phyloP scores from a whole-genome alignment of 2,888 invertebrate genomes.

The Ganaspis brasiliensis region DNA sequence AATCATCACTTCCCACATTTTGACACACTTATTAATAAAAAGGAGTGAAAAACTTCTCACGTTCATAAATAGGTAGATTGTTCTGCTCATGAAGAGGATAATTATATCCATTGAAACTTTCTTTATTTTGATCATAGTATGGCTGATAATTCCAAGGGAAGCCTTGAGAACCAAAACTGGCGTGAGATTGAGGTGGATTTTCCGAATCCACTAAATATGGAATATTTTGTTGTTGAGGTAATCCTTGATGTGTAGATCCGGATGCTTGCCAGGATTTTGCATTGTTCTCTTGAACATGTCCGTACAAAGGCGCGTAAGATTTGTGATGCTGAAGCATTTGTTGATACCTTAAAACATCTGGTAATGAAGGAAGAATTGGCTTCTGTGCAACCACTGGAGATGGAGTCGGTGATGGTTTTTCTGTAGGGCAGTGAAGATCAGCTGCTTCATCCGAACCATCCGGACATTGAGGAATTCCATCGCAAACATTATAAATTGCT shows the following conservation, averaged over 20 bases:
- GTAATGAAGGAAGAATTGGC: constrained; percentile 61
- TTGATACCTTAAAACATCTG: constrained; percentile 71
- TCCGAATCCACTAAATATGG: constrained; percentile 69
- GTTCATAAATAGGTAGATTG: constrained; percentile 70
- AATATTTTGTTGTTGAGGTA: constrained; percentile 66
- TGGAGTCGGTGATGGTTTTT: constrained; percentile 79
- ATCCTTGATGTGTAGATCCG: constrained; percentile 63
- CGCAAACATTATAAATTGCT: constrained; percentile 96
- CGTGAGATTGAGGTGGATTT: constrained; percentile 64
- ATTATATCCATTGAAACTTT: constrained; percentile 65
- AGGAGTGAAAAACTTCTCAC: constrained; percentile 64
- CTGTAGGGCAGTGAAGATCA: constrained; percentile 88
- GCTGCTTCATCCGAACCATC: constrained; percentile 96
- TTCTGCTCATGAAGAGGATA: constrained; percentile 66
- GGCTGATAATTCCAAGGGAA: constrained; percentile 75
- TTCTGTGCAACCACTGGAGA: constrained; percentile 65
- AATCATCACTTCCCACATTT: no score
- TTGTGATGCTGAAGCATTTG: constrained; percentile 71
- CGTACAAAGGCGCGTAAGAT: constrained; percentile 68
- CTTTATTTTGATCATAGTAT: constrained; percentile 73
- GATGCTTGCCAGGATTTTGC: constrained; percentile 69
- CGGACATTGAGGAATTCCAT: constrained; percentile 94
- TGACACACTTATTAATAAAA: no score
- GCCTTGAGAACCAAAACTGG: constrained; percentile 67
- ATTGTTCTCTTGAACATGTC: constrained; percentile 64